Base-by-base conservation (phyloP, 2,888 invertebrate genomes). In the Glyphotaelius pellucidus region DNA sequence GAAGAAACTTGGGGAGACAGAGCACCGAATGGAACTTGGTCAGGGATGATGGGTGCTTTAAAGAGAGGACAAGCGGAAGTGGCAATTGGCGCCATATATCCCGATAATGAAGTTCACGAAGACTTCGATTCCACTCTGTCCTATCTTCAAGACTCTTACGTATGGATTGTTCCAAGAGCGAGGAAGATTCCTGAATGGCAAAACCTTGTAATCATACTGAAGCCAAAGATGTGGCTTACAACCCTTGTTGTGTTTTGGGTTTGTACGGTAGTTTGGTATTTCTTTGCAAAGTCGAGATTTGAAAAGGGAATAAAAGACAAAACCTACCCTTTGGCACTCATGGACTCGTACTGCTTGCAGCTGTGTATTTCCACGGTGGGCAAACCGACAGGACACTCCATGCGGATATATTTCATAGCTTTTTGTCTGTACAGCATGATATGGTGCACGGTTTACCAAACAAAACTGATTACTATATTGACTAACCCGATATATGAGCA, bases 111-210 rank as follows among this genome's bases (percentile, higher is more conserved):
- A 32, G 93, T 94, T 38, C 94, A 94, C 80, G 81, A 92, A 25
- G 93, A 93, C 91, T 94, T 95, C 80, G 95, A 95, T 91, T 92
- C 94, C 19, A 94, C 94, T 30, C 90, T 94, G 9, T 94, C 94
- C 2, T 95, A 95, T 92, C 93, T 94, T 32, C 94, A 94, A 87
- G 95, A 95, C 92, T 94, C 94, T 7, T 92, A 95, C 7, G 93
- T 94, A 0, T 95, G 94, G 94, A 94, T 95, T 80, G 94, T 94
- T 5, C 94, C 95, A 0, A 94, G 94, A 91, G 94, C 94, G 5
- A 94, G 94, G 84, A 93, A 92, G 81, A 79, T 93, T 14, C 92
- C 94, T 0, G 92, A 94, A 85, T 94, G 94, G 94, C 92, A 92
- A 31, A 93, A 94, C 89, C 89, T 94, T 7, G 86, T 94, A 3